These are phyloP conservation scores for Amaurobius ferox DNA, from an alignment of 2,888 invertebrate species.

Conservation along the genomic window DNA sequence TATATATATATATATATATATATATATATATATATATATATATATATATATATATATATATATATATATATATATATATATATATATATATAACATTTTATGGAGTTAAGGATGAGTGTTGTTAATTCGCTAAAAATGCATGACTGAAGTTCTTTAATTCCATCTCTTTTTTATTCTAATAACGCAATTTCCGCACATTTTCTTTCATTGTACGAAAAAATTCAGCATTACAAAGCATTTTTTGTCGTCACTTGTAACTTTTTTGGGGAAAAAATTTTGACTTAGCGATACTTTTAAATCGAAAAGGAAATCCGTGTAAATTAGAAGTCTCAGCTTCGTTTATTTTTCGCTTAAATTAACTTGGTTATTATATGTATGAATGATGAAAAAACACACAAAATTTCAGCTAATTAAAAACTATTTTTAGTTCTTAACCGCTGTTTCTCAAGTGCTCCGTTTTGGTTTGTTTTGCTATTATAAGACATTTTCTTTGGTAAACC, in stretches of 20 bases:
- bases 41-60: too few species aligned
- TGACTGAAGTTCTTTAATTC: not conserved
- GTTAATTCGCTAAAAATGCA: not conserved
- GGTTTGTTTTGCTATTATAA: conserved; percentile 24
- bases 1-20: too few species aligned
- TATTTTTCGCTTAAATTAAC: conserved; percentile 47
- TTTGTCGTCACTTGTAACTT: not conserved
- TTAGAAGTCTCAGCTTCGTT: conserved; percentile 43
- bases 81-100: too few species aligned
- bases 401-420: not conserved
- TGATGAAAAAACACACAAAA: conserved; percentile 15
- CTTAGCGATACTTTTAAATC: conserved; percentile 40
- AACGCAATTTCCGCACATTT: not conserved
- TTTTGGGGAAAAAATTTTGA: conserved; percentile 9
- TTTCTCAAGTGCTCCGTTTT: conserved; percentile 37
- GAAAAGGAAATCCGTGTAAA: conserved; percentile 51
- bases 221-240: not conserved
- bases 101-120: not conserved
- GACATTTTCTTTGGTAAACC: conserved; percentile 29
- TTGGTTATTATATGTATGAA: conserved; percentile 28
- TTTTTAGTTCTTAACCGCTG: conserved; percentile 31
- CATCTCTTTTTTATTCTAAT: not conserved
- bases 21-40: too few species aligned
- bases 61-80: too few species aligned
- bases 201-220: not conserved